Evolutionary conservation across 2,888 invertebrate species (phyloP).

Genomic region (Harpalus rufipes): DNA sequence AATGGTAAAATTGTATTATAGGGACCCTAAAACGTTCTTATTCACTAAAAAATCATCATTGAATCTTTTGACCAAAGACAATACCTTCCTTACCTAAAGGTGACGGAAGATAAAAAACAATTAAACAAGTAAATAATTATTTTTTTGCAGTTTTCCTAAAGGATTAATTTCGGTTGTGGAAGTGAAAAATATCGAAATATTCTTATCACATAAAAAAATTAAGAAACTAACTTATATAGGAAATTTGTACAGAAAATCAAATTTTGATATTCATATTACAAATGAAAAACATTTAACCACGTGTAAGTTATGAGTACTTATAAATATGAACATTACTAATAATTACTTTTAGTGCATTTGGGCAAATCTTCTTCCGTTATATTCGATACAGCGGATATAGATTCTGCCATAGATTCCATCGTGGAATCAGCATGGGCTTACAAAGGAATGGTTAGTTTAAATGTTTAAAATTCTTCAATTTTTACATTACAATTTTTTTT

Average conservation of each 20-base stretch:
- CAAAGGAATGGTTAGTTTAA: conserved; percentile 77
- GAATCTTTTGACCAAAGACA: too few species aligned
- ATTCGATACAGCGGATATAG: conserved; percentile 80
- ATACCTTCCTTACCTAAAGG: too few species aligned
- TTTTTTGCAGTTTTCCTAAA: conserved; percentile 71
- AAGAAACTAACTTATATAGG: conserved; percentile 55
- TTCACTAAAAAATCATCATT: too few species aligned
- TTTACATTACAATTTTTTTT: conserved; percentile 67
- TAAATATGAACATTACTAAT: background rate
- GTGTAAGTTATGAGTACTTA: conserved; percentile 33
- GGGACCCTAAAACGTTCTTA: too few species aligned
- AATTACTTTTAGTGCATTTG: conserved; percentile 73
- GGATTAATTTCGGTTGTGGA: conserved; percentile 70
- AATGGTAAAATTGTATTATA: too few species aligned
- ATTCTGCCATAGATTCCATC: conserved; percentile 79
- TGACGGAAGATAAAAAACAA: too few species aligned
- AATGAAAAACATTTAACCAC: conserved; percentile 15
- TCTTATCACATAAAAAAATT: conserved; percentile 28
- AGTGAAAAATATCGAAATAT: conserved; percentile 13
- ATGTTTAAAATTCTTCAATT: background rate
- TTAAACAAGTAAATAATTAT: background rate
- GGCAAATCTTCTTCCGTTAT: conserved; percentile 78
- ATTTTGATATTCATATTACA: conserved; percentile 18
- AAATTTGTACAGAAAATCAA: conserved; percentile 47
- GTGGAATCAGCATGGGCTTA: conserved; percentile 79